Evolutionary conservation across 2,888 invertebrate genomes (phyloP).

Genomic region (Limnephilus auricula): DNA sequence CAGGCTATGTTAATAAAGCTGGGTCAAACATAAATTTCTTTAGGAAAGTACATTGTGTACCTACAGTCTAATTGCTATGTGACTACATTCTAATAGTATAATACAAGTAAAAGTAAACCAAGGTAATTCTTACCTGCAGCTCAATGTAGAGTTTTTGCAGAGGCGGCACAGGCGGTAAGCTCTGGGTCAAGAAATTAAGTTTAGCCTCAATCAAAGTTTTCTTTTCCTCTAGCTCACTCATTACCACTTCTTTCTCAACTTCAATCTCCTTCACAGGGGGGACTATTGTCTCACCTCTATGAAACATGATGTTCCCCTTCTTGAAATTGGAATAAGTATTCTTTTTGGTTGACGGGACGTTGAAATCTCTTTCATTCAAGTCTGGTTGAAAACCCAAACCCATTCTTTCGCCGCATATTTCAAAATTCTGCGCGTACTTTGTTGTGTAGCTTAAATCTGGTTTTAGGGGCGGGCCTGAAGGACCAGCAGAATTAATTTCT

Average conservation of each 20-base stretch:
- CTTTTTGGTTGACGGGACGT: slow-evolving; percentile 66
- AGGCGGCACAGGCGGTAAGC: slow-evolving; percentile 75
- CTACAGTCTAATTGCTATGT: too few relatives aligned
- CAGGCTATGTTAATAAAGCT: too few relatives aligned
- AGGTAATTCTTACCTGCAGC: slow-evolving; percentile 74
- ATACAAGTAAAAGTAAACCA: background rate
- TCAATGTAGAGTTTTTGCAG: slow-evolving; percentile 79
- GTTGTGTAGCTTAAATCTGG: slow-evolving; percentile 71
- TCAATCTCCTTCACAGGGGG: slow-evolving; percentile 36
- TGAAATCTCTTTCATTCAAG: slow-evolving; percentile 40
- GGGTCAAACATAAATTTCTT: background rate
- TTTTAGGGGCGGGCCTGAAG: slow-evolving; percentile 21
- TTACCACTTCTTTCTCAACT: slow-evolving; percentile 43
- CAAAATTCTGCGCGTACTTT: slow-evolving; percentile 75
- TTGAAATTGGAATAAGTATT: slow-evolving; percentile 70
- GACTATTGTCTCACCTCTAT: slow-evolving; percentile 75
- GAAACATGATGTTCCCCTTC: slow-evolving; percentile 74
- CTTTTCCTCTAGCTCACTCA: slow-evolving; percentile 72
- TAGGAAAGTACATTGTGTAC: background rate
- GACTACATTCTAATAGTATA: slow-evolving; percentile 8
- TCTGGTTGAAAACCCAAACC: slow-evolving; percentile 73
- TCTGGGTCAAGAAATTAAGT: slow-evolving; percentile 76
- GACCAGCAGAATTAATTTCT: background rate
- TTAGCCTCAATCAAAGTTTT: slow-evolving; percentile 76
- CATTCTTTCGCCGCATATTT: slow-evolving; percentile 74